Evolutionary conservation across 2,113 vertebrate species (phyloP).

Genomic region (Notothenia rossii): DNA sequence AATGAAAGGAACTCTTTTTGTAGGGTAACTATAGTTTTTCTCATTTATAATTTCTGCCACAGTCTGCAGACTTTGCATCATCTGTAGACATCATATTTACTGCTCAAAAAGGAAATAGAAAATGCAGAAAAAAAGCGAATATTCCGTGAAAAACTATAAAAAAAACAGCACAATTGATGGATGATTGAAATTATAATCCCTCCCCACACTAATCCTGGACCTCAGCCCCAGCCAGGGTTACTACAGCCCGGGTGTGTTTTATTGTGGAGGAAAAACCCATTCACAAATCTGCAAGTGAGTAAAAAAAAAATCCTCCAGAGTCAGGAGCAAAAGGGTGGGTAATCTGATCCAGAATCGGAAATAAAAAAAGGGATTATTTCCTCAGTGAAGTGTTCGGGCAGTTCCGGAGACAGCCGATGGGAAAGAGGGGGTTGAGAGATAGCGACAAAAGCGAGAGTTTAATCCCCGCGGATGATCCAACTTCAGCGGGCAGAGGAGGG

Average conservation of each 20-base stretch:
- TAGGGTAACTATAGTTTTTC: background rate
- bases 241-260: constrained; percentile 4
- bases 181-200: constrained; percentile 68
- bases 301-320: constrained; percentile 17
- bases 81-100: background rate
- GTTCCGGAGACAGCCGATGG: constrained; percentile 4
- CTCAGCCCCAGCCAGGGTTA: constrained; percentile 17
- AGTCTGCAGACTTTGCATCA: background rate
- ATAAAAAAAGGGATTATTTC: constrained; percentile 23
- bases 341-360: background rate
- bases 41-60: background rate
- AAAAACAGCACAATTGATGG: constrained; percentile 29
- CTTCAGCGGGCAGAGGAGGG: constrained; percentile 61
- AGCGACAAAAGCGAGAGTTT: constrained; percentile 9
- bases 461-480: constrained; percentile 54
- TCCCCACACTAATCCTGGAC: constrained; percentile 68
- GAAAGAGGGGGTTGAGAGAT: background rate
- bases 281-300: constrained; percentile 56
- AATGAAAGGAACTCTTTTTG: background rate
- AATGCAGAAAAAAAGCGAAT: background rate
- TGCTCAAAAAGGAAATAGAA: background rate
- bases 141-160: background rate
- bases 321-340: constrained; percentile 1
- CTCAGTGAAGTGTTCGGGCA: background rate
- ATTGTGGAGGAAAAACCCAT: constrained; percentile 33